Base-by-base conservation (phyloP, 35 echinoderm and acorn worm genomes). In the Lytechinus pictus region DNA sequence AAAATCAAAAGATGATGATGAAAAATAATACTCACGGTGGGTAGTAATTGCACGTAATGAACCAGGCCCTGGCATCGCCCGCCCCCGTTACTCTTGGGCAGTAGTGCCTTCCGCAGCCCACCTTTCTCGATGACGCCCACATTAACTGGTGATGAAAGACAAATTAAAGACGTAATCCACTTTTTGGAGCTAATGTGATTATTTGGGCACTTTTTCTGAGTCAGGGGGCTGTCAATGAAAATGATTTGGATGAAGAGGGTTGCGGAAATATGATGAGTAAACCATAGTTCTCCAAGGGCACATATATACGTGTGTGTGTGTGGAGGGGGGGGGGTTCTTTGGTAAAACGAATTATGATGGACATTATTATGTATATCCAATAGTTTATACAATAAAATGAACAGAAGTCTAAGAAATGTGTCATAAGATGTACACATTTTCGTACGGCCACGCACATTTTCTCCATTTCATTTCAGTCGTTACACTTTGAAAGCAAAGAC, bases 71-170 rank as follows among this genome's bases (percentile, higher is more conserved):
- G 9, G 9, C 52, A 21, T 57, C 54, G 11, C 91, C 24, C 52
- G 54, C 91, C 19, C 91, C 91, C 12, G 28, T 93, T 0, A 93
- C 91, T 27, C n/a, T 54, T 16, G 52, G 91, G 24, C 91, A 93
- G 52, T 19, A 54, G 54, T 93, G 91, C 54, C 52, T 93, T 53
- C 91, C 91, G 54, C 91, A 93, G 9, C 91, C 91, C 52, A 93
- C 91, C 91, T 93, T 9, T 57, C 4, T 93, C n/a, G 91, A 93
- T 9, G 91, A 53, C 91, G 91, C 91, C 91, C 91, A 93, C 91
- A 93, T 93, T 57, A 93, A 57, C 91, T 93, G 54, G 55, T 10
- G 91, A 57, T 89, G 54, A 93, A 27, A 57, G 91, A 54, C 28
- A 93, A 21, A 93, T 33, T 52, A 89, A 89, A 89, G 52, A 89